Evolutionary conservation across 92 coral and sea anemone genomes (phyloP).

Genomic region (Anthopleura xanthogrammica): DNA sequence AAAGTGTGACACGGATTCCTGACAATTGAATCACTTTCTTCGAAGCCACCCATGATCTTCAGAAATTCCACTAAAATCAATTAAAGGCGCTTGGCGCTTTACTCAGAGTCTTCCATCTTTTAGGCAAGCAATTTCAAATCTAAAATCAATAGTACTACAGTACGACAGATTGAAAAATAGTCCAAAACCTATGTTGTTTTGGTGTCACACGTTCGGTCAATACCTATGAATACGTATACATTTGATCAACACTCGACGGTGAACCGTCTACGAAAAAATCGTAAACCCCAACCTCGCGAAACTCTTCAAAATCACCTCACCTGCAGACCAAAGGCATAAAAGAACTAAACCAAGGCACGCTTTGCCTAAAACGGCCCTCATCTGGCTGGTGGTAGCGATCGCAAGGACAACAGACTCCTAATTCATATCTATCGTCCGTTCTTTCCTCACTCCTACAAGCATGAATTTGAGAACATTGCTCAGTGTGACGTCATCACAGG

Average conservation of each 20-base stretch:
- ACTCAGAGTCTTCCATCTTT: not conserved
- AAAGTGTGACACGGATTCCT: not conserved
- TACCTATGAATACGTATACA: not conserved
- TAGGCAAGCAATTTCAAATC: not conserved
- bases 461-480: constrained; percentile 11
- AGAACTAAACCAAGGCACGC: constrained; percentile 25
- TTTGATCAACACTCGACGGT: constrained; percentile 20
- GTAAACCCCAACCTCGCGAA: not conserved
- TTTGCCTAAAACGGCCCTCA: constrained; percentile 44
- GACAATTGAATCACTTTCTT: not conserved
- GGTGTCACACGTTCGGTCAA: constrained; percentile 26
- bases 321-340: constrained; percentile 21
- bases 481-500: constrained; percentile 57
- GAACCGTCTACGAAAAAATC: not conserved
- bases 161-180: constrained; percentile 2
- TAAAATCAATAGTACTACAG: not conserved
- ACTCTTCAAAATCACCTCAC: constrained; percentile 22
- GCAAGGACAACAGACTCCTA: constrained; percentile 45
- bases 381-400: constrained; percentile 36
- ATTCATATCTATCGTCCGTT: constrained; percentile 13
- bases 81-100: not conserved
- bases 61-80: not conserved
- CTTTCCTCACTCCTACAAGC: constrained; percentile 3
- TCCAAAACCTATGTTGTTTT: not conserved
- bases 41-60: not conserved